These are phyloP conservation scores for Erannis defoliaria DNA, from an alignment of 2,888 invertebrate species.

Conservation along the genomic window DNA sequence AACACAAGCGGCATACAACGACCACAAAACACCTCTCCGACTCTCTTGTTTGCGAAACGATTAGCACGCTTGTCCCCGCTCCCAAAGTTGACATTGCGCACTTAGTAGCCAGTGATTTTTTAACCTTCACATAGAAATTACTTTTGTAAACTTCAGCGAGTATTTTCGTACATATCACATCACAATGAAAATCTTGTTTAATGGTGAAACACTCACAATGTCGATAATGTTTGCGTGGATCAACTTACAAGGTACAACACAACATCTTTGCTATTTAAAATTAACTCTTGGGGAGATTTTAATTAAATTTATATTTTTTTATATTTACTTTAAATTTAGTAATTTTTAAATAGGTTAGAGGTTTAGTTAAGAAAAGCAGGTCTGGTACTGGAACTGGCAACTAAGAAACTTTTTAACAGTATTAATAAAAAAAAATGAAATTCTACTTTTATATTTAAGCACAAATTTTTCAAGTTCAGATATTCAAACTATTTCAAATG, in stretches of 20 bases:
- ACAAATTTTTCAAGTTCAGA: background rate
- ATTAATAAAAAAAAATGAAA: too few species aligned
- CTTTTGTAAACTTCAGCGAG: constrained; percentile 63
- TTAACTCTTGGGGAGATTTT: background rate
- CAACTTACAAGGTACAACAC: constrained; percentile 43
- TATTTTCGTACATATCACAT: constrained; percentile 60
- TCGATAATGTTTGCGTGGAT: constrained; percentile 42
- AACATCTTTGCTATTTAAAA: background rate
- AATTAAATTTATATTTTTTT: background rate
- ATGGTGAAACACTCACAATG: constrained; percentile 50
- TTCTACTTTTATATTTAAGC: background rate
- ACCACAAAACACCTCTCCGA: constrained; percentile 65
- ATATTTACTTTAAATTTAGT: too few species aligned
- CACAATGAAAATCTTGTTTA: constrained; percentile 56
- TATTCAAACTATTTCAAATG: constrained; percentile 7
- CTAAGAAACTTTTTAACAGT: background rate
- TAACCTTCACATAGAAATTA: constrained; percentile 76
- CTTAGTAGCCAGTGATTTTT: constrained; percentile 71
- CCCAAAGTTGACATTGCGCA: constrained; percentile 81
- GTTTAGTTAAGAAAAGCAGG: background rate
- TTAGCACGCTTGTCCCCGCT: constrained; percentile 78
- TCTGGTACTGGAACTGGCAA: too few species aligned
- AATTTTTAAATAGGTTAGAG: background rate
- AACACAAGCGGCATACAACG: constrained; percentile 71
- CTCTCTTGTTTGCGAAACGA: constrained; percentile 79